These are phyloP conservation scores for Digitonthophagus gazella DNA, from an alignment of 2,888 invertebrate species.

Conservation along the genomic window DNA sequence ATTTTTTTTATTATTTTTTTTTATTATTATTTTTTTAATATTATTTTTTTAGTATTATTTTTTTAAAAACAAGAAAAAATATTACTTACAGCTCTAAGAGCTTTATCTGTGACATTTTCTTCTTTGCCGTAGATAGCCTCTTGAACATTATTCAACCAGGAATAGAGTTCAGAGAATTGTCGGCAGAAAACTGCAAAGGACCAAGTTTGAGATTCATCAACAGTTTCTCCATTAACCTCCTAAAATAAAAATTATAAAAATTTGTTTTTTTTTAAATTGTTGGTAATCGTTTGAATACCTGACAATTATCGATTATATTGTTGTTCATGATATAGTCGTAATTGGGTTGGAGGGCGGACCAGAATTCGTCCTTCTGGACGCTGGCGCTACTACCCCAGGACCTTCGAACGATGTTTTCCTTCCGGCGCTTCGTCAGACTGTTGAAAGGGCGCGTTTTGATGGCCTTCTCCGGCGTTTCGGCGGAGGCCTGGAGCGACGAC, in stretches of 20 bases:
- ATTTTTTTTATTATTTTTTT: neutral
- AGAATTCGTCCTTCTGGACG: conserved; percentile 82
- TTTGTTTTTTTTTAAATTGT: neutral
- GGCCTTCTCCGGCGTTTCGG: conserved; percentile 52
- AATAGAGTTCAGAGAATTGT: conserved; percentile 78
- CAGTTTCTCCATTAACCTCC: conserved; percentile 77
- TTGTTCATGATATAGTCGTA: conserved; percentile 96
- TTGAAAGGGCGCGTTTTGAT: conserved; percentile 74
- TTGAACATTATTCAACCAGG: conserved; percentile 77
- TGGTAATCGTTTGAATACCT: conserved; percentile 45
- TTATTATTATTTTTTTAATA: too few relatives aligned
- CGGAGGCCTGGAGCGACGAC: conserved; percentile 71
- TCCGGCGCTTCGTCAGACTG: conserved; percentile 74
- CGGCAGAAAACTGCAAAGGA: conserved; percentile 72
- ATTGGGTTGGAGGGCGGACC: conserved; percentile 87
- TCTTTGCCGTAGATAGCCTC: conserved; percentile 74
- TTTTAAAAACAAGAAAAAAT: conserved; percentile 12
- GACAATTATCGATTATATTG: conserved; percentile 86
- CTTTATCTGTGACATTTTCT: conserved; percentile 66
- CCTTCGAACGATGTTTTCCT: conserved; percentile 62
- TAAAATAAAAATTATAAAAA: too few relatives aligned
- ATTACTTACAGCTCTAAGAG: conserved; percentile 65
- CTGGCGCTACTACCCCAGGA: conserved; percentile 75
- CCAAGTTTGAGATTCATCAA: conserved; percentile 67
- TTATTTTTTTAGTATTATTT: neutral